These are phyloP conservation scores for Argyresthia albistria DNA, from an alignment of 2,888 invertebrate genomes.

Conservation along the genomic window DNA sequence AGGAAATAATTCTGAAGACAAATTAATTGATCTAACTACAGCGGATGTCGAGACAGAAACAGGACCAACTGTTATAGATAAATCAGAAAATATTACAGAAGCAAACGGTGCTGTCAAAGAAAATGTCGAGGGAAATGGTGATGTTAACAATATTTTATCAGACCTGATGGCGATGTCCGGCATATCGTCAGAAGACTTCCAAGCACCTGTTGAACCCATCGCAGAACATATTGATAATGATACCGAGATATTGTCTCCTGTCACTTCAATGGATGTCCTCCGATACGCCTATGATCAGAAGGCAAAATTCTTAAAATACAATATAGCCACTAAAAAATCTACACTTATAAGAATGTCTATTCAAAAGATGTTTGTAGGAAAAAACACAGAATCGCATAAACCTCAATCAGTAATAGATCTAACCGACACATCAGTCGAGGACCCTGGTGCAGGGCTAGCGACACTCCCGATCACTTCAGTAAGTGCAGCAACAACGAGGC, in stretches of 20 bases:
- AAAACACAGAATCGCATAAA: too few relatives aligned
- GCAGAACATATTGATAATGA: conserved; percentile 3
- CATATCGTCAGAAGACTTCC: conserved; percentile 43
- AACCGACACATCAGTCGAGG: too few relatives aligned
- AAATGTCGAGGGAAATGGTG: not conserved
- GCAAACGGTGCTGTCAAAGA: not conserved
- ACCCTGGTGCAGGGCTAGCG: too few relatives aligned
- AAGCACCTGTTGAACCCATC: conserved; percentile 10
- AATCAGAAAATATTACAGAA: conserved; percentile 1
- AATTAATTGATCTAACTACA: not conserved
- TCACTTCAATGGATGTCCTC: conserved; percentile 38
- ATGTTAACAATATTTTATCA: conserved; percentile 32
- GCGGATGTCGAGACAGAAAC: not conserved
- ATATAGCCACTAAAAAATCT: conserved; percentile 18
- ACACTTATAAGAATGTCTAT: too few relatives aligned
- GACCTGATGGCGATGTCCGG: conserved; percentile 67
- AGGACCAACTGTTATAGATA: not conserved
- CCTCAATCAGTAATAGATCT: too few relatives aligned
- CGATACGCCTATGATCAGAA: conserved; percentile 36
- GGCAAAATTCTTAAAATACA: conserved; percentile 43
- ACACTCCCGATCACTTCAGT: too few relatives aligned
- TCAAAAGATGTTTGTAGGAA: too few relatives aligned
- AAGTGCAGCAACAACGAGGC: too few relatives aligned
- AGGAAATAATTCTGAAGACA: too few relatives aligned
- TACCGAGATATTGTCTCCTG: conserved; percentile 19